Evolutionary conservation across 2,797 vertebrate genomes (phyloP).

Genomic region (Smutsia temminckii): DNA sequence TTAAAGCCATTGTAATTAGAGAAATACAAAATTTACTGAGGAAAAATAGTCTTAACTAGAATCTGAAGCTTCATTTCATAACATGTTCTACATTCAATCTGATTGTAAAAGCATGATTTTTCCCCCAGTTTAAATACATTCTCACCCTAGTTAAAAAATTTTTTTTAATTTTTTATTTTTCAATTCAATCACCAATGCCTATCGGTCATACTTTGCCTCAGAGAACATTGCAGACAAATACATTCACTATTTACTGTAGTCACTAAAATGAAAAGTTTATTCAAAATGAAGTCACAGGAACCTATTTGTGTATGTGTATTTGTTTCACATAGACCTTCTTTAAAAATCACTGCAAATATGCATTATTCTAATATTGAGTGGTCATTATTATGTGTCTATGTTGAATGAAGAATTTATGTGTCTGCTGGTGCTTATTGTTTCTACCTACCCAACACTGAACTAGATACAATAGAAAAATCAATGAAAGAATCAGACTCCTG

Average conservation of each 20-base stretch:
- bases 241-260: not conserved
- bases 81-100: not conserved
- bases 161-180: not conserved
- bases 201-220: not conserved
- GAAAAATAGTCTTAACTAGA: not conserved
- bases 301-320: not conserved
- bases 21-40: not conserved
- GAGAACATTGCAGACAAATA: not conserved
- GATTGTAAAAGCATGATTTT: not conserved
- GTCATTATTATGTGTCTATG: not conserved
- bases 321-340: not conserved
- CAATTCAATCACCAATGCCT: not conserved
- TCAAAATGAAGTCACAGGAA: not conserved
- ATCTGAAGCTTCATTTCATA: constrained; percentile 17
- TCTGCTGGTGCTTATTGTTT: not conserved
- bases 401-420: not conserved
- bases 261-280: not conserved
- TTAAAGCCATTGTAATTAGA: constrained; percentile 39
- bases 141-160: not conserved
- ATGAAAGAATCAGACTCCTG: not conserved
- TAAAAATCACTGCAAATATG: not conserved
- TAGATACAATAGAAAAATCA: not conserved
- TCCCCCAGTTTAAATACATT: not conserved
- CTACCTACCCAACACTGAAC: not conserved
- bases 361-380: not conserved